A percentile compares a stretch with the other conserved stretches of the same genome.
These are phyloP conservation scores for Esox lucius DNA, from an alignment of 2,797 vertebrate species.

Conservation along the genomic window DNA sequence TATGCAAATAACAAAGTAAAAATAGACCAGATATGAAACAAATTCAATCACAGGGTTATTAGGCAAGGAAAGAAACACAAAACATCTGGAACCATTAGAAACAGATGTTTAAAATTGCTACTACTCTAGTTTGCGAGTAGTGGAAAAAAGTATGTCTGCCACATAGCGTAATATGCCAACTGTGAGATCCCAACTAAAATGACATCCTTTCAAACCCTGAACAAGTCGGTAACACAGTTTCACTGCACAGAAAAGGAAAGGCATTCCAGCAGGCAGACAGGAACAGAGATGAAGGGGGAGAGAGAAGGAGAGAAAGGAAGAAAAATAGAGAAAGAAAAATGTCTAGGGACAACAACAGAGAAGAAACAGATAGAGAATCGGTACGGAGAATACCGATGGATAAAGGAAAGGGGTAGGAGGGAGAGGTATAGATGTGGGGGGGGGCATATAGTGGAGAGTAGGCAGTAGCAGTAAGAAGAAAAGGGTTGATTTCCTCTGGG, in stretches of 20 bases:
- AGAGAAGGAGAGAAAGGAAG: constrained; percentile 18
- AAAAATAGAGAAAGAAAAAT: constrained; percentile 20
- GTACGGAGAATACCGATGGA: too few relatives aligned
- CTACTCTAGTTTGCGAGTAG: constrained; percentile 5
- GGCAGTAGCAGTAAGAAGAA: constrained; percentile 27
- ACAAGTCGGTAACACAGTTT: constrained; percentile 51
- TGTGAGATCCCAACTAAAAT: constrained; percentile 40
- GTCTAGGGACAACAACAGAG: background rate
- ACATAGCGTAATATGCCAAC: constrained; percentile 32
- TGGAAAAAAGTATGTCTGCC: constrained; percentile 6
- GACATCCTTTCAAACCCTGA: constrained; percentile 42
- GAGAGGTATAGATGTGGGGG: constrained; percentile 14
- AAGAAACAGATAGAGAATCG: constrained; percentile 1
- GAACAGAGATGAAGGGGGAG: constrained; percentile 23
- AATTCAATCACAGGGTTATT: background rate
- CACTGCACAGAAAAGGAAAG: constrained; percentile 60
- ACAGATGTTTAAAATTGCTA: constrained; percentile 36
- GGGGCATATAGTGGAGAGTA: background rate
- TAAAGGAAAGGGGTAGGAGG: constrained; percentile 10
- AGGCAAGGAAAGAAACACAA: background rate
- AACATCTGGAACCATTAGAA: constrained; percentile 11
- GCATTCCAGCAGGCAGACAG: constrained; percentile 39
- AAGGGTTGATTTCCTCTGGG: constrained; percentile 65
- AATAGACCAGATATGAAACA: background rate
- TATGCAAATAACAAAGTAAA: background rate